phyloP scores from a whole-genome alignment of 2,797 vertebrate species.

The Meda fulgida region DNA sequence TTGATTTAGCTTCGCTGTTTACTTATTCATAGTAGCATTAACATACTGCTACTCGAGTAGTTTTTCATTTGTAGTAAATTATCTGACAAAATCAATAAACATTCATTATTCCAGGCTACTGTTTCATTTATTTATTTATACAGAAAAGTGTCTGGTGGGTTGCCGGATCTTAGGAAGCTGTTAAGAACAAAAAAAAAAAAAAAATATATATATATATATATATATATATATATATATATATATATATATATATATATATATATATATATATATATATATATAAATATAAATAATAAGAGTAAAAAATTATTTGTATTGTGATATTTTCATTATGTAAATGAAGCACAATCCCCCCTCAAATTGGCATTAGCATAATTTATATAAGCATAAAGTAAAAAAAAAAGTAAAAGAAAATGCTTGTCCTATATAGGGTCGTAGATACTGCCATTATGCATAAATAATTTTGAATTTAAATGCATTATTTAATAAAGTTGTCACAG shows the following conservation, averaged over 20 bases:
- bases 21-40: constrained; percentile 49
- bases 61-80: constrained; percentile 30
- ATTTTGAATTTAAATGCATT: too few species aligned
- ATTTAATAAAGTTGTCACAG: too few species aligned
- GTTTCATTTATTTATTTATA: constrained; percentile 11
- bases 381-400: too few species aligned
- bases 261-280: not conserved
- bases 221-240: not conserved
- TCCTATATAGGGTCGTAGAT: too few species aligned
- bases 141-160: not conserved
- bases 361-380: too few species aligned
- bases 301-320: not conserved
- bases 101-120: constrained; percentile 5
- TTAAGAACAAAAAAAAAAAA: too few species aligned
- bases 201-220: not conserved
- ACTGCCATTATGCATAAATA: too few species aligned
- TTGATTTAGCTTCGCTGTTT: constrained; percentile 36
- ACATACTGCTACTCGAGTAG: constrained; percentile 32
- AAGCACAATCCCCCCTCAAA: too few species aligned
- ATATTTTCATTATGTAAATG: too few species aligned
- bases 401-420: too few species aligned
- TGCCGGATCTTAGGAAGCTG: not conserved
- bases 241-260: not conserved
- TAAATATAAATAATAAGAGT: not conserved
- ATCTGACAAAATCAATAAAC: constrained; percentile 25